Base-by-base conservation (phyloP, 2,888 invertebrate genomes). In the Lagria hirta region DNA sequence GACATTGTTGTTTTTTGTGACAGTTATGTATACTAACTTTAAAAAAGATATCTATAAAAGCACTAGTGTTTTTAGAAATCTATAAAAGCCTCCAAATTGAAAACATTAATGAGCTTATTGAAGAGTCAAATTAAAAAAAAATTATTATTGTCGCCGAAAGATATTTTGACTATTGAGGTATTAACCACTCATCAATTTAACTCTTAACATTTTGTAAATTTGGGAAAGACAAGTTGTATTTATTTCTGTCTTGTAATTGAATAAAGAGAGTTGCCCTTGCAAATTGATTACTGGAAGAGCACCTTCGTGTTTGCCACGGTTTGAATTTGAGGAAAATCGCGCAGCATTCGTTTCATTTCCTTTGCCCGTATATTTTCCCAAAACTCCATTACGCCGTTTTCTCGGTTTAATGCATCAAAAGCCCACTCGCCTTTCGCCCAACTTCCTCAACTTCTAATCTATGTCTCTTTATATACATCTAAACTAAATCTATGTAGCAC, bases 401-500 rank as follows among this genome's bases (percentile, higher is more conserved):
- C 30, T 17, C 40, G 24, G 23, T 32, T 40, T 40, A 40, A 34
- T 41, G 33, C 41, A 34, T 41, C 41, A 41, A 41, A 41, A 11
- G 14, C 17, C 10, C 28, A 12, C 23, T 32, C 20, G 10, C 23
- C 10, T 13, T 22, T 32, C 20, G 10, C 23, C 10, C 32, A 21
- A 41, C 33, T 32, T 20, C 13, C 41, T 16, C 27, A 40, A 38
- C 36, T 41, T 41, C 37, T 50, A 51, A 45, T 48, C 45, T 48
- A 29, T 23, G 46, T 23, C 48, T 43, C 46, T 36, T 32, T 48
- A 26, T 37, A 32, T 33, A 22, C 29, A 23, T 43, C 48, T 51
- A 48, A 51, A 26, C 40, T 43, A 41, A 30, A 51, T 48, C 40
- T 45, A 51, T 46, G 51, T 43, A 36, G 36, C 45, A 45, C 51